Conservation (phyloP, 2,888 invertebrate species). For the Drosophila stalkeri region DNA sequence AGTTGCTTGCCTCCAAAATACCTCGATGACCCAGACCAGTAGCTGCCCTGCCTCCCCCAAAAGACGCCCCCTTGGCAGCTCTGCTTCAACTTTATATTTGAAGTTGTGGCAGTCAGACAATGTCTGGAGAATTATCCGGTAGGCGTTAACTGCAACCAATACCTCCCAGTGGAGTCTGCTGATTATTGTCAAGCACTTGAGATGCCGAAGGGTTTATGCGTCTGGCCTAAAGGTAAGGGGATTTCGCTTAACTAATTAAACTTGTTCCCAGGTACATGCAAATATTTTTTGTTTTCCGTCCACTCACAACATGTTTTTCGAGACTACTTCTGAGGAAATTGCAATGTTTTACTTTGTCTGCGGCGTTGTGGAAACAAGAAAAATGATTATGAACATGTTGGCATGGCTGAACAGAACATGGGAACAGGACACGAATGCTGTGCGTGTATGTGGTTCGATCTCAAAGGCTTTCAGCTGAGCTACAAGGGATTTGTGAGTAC, state of each 20-base stretch:
- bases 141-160: conserved; percentile 69
- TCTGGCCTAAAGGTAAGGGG: conserved; percentile 27
- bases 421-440: conserved; percentile 11
- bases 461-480: conserved; percentile 21
- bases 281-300: conserved; percentile 47
- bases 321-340: conserved; percentile 33
- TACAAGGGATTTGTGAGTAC: neutral
- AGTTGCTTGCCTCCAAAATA: conserved; percentile 29
- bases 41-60: neutral
- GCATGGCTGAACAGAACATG: conserved; percentile 26
- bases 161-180: conserved; percentile 61
- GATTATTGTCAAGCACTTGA: conserved; percentile 53
- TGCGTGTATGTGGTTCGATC: conserved; percentile 12
- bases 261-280: conserved; percentile 65
- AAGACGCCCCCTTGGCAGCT: neutral
- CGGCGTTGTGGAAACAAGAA: conserved; percentile 52
- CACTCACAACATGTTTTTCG: neutral
- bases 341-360: conserved; percentile 51
- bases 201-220: conserved; percentile 44
- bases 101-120: conserved; percentile 74
- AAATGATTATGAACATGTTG: conserved; percentile 71
- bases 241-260: conserved; percentile 69
- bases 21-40: conserved; percentile 14
- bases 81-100: conserved; percentile 61
- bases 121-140: conserved; percentile 51